These are phyloP conservation scores for Nephila pilipes DNA, from an alignment of 1,140 invertebrate species.

Conservation along the genomic window DNA sequence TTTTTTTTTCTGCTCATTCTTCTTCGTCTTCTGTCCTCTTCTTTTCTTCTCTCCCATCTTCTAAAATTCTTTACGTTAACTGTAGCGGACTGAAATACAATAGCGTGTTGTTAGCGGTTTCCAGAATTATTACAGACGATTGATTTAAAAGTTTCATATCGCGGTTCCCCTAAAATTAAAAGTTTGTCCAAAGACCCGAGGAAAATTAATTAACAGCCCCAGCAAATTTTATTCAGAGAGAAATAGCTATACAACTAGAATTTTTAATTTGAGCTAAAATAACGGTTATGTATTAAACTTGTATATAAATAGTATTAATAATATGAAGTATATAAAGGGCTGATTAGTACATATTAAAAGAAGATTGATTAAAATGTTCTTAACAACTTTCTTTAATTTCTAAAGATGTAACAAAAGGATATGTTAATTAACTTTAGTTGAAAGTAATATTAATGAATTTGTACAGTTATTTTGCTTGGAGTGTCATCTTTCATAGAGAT, in stretches of 20 bases:
- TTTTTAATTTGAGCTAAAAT: too few relatives aligned
- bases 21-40: background rate
- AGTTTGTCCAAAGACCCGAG: background rate
- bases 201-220: background rate
- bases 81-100: slow-evolving; percentile 64
- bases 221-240: background rate
- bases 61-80: slow-evolving; percentile 50
- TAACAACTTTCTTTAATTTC: too few relatives aligned
- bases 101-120: slow-evolving; percentile 65
- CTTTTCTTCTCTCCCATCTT: background rate
- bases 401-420: too few relatives aligned
- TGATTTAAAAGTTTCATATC: slow-evolving; percentile 67
- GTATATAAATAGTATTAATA: too few relatives aligned
- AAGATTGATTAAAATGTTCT: too few relatives aligned
- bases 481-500: too few relatives aligned
- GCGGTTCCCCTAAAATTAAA: slow-evolving; percentile 53
- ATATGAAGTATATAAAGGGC: too few relatives aligned
- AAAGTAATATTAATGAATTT: too few relatives aligned
- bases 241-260: background rate
- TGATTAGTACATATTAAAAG: too few relatives aligned
- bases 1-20: background rate
- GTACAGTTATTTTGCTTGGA: too few relatives aligned
- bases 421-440: too few relatives aligned
- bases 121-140: slow-evolving; percentile 38
- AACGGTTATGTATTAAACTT: too few relatives aligned